These are phyloP conservation scores for Morpho achilles DNA, from an alignment of 2,888 invertebrate genomes.

Conservation along the genomic window DNA sequence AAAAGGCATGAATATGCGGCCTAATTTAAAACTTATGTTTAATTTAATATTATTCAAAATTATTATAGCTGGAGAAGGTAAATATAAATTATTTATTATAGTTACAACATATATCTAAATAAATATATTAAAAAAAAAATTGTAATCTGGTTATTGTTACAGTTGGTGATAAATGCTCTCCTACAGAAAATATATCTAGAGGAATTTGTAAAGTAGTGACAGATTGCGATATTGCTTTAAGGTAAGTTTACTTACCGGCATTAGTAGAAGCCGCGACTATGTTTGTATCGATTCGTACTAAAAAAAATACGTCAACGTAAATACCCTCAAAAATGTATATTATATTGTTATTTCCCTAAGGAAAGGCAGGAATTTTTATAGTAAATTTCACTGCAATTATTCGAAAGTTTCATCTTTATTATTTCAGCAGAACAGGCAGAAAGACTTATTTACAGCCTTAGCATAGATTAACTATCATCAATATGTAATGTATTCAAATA, in stretches of 20 bases:
- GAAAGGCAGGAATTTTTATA: background rate
- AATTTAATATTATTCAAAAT: background rate
- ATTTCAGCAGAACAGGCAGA: too few relatives aligned
- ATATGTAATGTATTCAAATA: too few relatives aligned
- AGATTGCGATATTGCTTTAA: conserved; percentile 51
- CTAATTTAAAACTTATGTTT: background rate
- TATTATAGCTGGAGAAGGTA: conserved; percentile 7
- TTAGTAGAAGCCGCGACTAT: background rate
- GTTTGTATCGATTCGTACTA: background rate
- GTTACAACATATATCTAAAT: background rate
- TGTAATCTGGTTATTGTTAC: background rate
- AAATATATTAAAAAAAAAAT: background rate
- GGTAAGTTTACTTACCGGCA: conserved; percentile 39
- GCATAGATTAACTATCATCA: too few relatives aligned
- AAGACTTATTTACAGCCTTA: too few relatives aligned
- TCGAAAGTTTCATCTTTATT: background rate
- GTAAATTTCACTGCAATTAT: background rate
- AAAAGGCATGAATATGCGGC: background rate
- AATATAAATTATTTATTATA: background rate
- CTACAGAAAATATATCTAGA: conserved; percentile 38
- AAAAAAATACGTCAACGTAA: too few relatives aligned
- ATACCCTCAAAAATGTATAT: background rate
- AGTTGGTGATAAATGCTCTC: conserved; percentile 56
- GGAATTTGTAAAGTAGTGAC: conserved; percentile 48
- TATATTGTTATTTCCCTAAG: background rate